Evolutionary conservation across 2,888 invertebrate species (phyloP), one percentile per base, ranked within the genome.

Genomic region (Andrena chrysosceles): DNA sequence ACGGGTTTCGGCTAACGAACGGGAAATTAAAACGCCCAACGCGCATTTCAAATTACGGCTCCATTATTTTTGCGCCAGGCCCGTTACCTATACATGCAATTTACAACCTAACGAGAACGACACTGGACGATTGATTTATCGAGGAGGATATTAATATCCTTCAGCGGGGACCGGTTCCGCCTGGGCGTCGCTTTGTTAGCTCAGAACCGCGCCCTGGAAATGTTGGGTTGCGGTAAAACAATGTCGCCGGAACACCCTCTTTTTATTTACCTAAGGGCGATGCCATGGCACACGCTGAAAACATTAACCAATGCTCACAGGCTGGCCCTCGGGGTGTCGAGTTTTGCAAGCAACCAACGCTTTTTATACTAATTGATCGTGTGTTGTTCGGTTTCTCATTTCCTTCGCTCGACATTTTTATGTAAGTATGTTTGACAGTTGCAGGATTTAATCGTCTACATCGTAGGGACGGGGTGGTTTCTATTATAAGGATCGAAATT

Each of bases 181-280:
- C 64, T 81, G 85, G 86, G 83, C 84, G 86, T 83, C 85, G 85
- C 79, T 90, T 85, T 89, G 89, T 89, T 89, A 80, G 81, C 87
- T 77, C 86, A 77, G 83, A 85, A 85, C 90, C 89, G 85, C 89
- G 75, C 89, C 89, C 83, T 76, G 26, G 68, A 62, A 82, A 83
- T 68, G 70, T 72, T 85, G 77, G 75, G 73, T 71, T 60, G 29
- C 69, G 66, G 63, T 77, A 64, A 78, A 87, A 89, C 79, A 83
- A 69, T 52, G 69, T 60, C 52, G 26, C 64, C 72, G 83, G 83
- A 83, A 81, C 88, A 63, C 87, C 89, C 88, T 84, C 72, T 74
- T 84, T 90, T 88, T 90, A 83, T 89, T 89, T 87, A 88, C 77
- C 88, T 10, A 56, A 56, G 56, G 56, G 26, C 56, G 26, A 26